A percentile compares a stretch with the other conserved stretches of the same genome.
phyloP scores from a whole-genome alignment of 2,113 vertebrate species.

The Nerophis ophidion region DNA sequence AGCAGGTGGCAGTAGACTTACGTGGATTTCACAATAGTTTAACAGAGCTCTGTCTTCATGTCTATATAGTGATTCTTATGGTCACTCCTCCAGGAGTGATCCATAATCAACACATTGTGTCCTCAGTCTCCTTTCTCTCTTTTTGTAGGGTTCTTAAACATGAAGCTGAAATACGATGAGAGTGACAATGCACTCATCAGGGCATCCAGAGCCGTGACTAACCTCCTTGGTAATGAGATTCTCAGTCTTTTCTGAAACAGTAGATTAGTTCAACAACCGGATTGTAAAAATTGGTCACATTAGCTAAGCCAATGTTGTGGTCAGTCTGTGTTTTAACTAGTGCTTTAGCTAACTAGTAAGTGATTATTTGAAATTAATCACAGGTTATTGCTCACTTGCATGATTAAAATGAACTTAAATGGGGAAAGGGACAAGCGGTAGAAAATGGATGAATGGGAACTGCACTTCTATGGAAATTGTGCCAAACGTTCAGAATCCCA shows the following conservation, averaged over 20 bases:
- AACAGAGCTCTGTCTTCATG: neutral
- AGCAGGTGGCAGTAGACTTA: constrained; percentile 45
- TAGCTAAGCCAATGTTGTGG: no score
- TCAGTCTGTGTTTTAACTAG: no score
- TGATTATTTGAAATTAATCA: no score
- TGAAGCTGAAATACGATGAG: constrained; percentile 98
- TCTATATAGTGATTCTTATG: neutral
- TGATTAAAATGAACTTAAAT: no score
- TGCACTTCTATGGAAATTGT: no score
- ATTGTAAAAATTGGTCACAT: no score
- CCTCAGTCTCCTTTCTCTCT: constrained; percentile 6
- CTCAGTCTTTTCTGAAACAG: neutral
- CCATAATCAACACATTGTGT: neutral
- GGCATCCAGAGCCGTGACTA: constrained; percentile 84
- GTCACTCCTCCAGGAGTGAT: neutral
- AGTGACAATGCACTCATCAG: constrained; percentile 88
- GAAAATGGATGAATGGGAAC: no score
- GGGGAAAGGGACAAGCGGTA: no score
- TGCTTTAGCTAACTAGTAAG: no score
- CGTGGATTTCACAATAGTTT: neutral
- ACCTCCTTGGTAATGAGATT: constrained; percentile 80
- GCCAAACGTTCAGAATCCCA: no score
- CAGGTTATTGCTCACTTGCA: no score
- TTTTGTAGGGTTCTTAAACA: constrained; percentile 87
- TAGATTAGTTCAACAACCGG: neutral